Percentiles rank a stretch among this genome's conserved stretches.
Evolutionary conservation across 2,888 invertebrate species (phyloP).

Genomic region (Agapostemon virescens): DNA sequence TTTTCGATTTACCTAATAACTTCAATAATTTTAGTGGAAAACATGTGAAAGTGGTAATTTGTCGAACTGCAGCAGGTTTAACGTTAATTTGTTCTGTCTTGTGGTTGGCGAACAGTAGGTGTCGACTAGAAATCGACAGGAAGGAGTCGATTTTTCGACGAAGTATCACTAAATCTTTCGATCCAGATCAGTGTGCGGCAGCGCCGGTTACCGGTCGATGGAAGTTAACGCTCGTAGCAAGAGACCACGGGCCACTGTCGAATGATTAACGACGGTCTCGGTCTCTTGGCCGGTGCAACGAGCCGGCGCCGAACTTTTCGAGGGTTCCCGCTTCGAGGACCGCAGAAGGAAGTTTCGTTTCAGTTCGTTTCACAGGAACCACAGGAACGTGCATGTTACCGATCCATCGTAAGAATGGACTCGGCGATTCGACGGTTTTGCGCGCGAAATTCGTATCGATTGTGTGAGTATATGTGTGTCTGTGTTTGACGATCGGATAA

Average conservation of each 20-base stretch:
- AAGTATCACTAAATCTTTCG: slow-evolving; percentile 8
- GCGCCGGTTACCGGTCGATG: slow-evolving; percentile 34
- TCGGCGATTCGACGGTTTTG: slow-evolving; percentile 6
- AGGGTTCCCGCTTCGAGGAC: slow-evolving; percentile 36
- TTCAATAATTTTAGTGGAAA: too few species aligned
- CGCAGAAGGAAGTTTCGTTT: slow-evolving; percentile 52
- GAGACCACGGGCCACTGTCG: slow-evolving; percentile 39
- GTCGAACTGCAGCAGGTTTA: too few species aligned
- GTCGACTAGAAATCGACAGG: neutral
- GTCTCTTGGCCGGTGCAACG: slow-evolving; percentile 49
- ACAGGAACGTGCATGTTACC: slow-evolving; percentile 8
- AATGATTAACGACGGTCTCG: slow-evolving; percentile 62
- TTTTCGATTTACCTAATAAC: too few species aligned
- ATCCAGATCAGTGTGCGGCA: neutral
- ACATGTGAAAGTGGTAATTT: too few species aligned
- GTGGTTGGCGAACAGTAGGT: neutral
- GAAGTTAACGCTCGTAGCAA: slow-evolving; percentile 55
- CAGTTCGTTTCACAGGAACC: slow-evolving; percentile 48
- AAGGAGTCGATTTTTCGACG: neutral
- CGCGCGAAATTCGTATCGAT: slow-evolving; percentile 10
- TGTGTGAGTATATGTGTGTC: too few species aligned
- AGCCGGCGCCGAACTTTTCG: slow-evolving; percentile 57
- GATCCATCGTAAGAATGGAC: slow-evolving; percentile 4
- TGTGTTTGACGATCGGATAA: neutral
- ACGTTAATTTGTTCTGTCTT: neutral